Base-by-base conservation (phyloP, 2,888 invertebrate species). In the Idaea aversata region DNA sequence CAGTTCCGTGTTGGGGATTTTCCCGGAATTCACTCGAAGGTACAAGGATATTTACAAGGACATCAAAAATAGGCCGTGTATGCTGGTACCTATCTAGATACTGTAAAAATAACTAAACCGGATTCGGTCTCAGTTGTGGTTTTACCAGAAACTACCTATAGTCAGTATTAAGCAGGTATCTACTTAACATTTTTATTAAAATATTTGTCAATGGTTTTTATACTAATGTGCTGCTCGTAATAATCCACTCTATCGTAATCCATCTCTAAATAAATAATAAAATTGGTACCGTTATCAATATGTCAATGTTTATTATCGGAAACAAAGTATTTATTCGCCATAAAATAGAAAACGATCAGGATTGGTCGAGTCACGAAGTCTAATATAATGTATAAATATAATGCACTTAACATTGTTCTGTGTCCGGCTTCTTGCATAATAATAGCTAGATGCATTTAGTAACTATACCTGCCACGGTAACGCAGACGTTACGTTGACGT, bases 351-450 rank as follows among this genome's bases (percentile, higher is more conserved):
- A 75, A 69, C 71, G 74, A 78, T 75, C 80, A 78, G 79, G 78
- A 81, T 78, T 74, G 78, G 82, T 78, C 86, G 71, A 80, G 89
- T 88, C 88, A 90, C 77, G 71, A 75, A 75, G 73, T 73, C 68
- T 70, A 69, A 70, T 75, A 78, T 6, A 15, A 16, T 16, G 15
- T 59, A 16, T 76, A 79, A 79, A 78, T 79, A 78, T 78, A 87
- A 84, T 86, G 84, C 83, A 84, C 81, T 83, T 82, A 85, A 84
- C 86, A 88, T 86, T 90, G 88, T 88, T 83, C 79, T 81, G 85
- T 78, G 87, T 91, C 91, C 90, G 90, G 87, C 87, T 91, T 71
- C 75, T 91, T 91, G 88, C 88, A 88, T 90, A 90, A 91, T 88
- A 79, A 79, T 76, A 81, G 83, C 81, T 82, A 78, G 78, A 76